Conservation (phyloP, 2,113 vertebrate genomes). For the Corythornis madagascariensis region DNA sequence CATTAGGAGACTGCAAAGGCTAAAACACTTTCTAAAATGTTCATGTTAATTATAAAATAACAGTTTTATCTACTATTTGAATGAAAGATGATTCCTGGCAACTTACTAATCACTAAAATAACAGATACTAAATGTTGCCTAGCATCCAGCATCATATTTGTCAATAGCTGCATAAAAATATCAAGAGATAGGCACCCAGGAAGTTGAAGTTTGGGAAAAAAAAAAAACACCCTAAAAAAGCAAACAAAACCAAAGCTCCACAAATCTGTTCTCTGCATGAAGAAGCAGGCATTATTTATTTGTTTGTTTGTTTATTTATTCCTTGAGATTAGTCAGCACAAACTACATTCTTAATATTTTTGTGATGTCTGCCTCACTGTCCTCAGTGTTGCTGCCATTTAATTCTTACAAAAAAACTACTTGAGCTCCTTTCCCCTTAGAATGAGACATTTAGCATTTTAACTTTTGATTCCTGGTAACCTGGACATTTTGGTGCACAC, state of each 20-base stretch:
- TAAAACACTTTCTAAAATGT: background rate
- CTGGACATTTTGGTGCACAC: background rate
- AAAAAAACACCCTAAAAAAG: rapidly evolving
- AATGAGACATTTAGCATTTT: background rate
- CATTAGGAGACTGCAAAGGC: background rate
- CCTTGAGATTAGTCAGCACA: background rate
- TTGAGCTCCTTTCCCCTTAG: background rate
- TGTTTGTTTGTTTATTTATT: background rate
- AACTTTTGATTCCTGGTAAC: background rate
- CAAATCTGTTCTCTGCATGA: background rate
- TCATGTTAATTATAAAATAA: conserved; percentile 25
- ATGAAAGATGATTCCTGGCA: background rate
- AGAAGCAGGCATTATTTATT: background rate
- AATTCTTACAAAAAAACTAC: background rate
- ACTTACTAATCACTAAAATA: background rate
- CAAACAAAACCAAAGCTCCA: background rate
- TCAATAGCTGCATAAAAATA: background rate
- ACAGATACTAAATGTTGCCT: background rate
- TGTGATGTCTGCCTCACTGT: background rate
- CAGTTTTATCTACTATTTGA: background rate
- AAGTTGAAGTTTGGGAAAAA: background rate
- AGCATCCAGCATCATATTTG: background rate
- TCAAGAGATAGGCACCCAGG: background rate
- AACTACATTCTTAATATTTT: background rate
- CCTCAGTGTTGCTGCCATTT: background rate